Evolutionary conservation across 2,888 invertebrate species (phyloP).

Genomic region (Drosophila incognita): DNA sequence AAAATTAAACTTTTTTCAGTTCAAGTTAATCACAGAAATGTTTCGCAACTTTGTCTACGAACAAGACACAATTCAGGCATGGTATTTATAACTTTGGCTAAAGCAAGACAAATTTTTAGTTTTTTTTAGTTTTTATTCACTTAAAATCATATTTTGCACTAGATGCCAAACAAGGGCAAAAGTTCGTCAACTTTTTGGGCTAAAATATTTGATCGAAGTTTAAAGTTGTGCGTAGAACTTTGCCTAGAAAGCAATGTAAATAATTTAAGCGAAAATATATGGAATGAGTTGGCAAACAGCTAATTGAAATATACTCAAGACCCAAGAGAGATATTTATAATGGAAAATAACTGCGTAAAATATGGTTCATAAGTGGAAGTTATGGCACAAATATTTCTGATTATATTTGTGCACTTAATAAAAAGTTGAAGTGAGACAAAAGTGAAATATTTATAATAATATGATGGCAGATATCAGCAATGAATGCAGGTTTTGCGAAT

Average conservation of each 20-base stretch:
- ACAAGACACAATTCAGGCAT: neutral
- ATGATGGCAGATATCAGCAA: neutral
- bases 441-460: neutral
- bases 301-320: neutral
- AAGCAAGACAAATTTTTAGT: neutral
- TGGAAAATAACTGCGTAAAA: neutral
- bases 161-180: constrained; percentile 6
- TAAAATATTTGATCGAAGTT: constrained; percentile 9
- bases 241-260: constrained; percentile 8
- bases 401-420: neutral
- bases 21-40: neutral
- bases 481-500: too few relatives aligned
- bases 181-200: constrained; percentile 21
- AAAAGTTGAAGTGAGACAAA: neutral
- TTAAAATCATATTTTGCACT: constrained; percentile 31
- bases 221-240: constrained; percentile 14
- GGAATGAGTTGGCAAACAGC: constrained; percentile 5
- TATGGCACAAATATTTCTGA: neutral
- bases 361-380: neutral
- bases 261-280: constrained; percentile 21
- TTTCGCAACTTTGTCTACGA: neutral
- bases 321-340: neutral
- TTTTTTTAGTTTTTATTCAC: neutral
- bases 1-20: neutral
- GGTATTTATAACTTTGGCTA: neutral